Conservation (phyloP, 2,113 vertebrate genomes). For the Neofelis nebulosa region DNA sequence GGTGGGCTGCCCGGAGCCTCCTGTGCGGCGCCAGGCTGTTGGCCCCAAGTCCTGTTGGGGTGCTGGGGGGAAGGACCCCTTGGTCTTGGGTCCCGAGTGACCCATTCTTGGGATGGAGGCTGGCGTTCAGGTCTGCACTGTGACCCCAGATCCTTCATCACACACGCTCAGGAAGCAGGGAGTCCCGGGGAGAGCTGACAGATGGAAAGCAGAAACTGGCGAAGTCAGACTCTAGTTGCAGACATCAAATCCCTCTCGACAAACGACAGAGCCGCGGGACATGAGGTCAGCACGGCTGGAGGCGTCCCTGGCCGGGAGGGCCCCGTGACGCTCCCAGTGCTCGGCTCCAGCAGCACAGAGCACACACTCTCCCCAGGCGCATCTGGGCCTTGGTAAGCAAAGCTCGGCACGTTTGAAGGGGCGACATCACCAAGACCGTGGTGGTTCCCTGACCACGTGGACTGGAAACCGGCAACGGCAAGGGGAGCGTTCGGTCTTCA, state of each 20-base stretch:
- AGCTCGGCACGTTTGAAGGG: no score
- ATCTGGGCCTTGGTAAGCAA: not conserved
- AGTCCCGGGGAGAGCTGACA: accelerated
- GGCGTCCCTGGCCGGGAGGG: not conserved
- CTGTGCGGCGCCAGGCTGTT: not conserved
- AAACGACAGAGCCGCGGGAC: accelerated
- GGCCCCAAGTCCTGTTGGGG: no score
- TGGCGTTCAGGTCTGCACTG: accelerated
- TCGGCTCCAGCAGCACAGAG: not conserved
- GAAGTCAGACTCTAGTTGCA: no score
- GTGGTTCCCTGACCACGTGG: not conserved
- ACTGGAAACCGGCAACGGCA: accelerated
- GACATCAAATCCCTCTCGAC: accelerated
- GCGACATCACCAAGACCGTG: not conserved
- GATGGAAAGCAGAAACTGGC: not conserved
- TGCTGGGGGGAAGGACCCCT: not conserved
- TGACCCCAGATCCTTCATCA: accelerated
- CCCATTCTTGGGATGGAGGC: not conserved
- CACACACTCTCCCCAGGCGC: not conserved
- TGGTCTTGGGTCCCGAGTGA: accelerated
- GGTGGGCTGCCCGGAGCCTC: not conserved
- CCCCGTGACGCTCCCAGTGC: accelerated
- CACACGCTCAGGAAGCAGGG: not conserved
- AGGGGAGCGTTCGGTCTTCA: not conserved
- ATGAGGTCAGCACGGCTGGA: not conserved